Evolutionary conservation across 2,888 invertebrate genomes (phyloP).

Genomic region (Neuroscelio doddi): DNA sequence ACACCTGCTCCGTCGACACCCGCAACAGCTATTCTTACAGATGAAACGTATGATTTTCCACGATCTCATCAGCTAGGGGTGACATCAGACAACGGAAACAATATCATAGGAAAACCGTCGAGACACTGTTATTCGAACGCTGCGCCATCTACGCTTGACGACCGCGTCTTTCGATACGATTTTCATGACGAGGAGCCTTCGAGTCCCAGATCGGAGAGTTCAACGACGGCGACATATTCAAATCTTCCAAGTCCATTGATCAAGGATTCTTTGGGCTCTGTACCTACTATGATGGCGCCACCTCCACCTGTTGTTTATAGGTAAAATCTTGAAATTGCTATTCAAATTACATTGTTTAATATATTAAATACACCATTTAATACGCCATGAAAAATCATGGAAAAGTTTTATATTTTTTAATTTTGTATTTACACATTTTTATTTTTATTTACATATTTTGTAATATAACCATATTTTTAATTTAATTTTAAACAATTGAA

Average conservation of each 20-base stretch:
- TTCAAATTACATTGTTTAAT: too few species aligned
- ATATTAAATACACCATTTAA: too few species aligned
- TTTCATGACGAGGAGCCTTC: slow-evolving; percentile 69
- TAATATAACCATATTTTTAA: background rate
- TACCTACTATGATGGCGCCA: slow-evolving; percentile 69
- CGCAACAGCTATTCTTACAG: slow-evolving; percentile 64
- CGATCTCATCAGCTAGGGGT: slow-evolving; percentile 76
- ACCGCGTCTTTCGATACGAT: slow-evolving; percentile 76
- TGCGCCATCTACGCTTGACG: slow-evolving; percentile 74
- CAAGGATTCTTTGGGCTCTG: slow-evolving; percentile 63
- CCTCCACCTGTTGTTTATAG: slow-evolving; percentile 75
- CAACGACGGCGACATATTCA: slow-evolving; percentile 75
- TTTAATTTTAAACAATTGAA: too few species aligned
- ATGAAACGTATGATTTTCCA: slow-evolving; percentile 82
- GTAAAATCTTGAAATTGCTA: too few species aligned
- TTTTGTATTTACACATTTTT: too few species aligned
- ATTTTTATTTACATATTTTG: background rate
- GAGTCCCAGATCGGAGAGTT: slow-evolving; percentile 73
- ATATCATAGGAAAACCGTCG: slow-evolving; percentile 55
- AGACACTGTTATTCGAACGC: slow-evolving; percentile 78
- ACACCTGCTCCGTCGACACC: slow-evolving; percentile 64
- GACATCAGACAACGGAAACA: slow-evolving; percentile 58
- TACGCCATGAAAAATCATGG: too few species aligned
- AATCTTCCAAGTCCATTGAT: slow-evolving; percentile 75
- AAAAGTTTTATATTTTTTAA: too few species aligned